Evolutionary conservation across 2,113 vertebrate species (phyloP).

Genomic region (Dissostichus mawsoni): DNA sequence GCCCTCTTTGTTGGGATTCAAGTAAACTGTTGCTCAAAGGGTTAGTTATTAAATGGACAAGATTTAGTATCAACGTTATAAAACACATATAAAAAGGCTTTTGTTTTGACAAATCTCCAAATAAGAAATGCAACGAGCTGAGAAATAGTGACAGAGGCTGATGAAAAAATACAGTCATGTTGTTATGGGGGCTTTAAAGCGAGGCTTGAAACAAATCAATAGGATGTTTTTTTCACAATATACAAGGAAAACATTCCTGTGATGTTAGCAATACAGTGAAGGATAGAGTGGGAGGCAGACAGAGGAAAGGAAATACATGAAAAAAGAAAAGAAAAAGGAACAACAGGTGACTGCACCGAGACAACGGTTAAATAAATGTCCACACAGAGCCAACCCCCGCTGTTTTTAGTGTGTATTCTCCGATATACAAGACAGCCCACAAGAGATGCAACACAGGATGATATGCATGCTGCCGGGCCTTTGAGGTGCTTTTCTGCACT

Average conservation of each 20-base stretch:
- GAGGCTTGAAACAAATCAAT: background rate
- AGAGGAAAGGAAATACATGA: background rate
- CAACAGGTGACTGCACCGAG: slow-evolving; percentile 12
- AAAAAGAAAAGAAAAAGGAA: slow-evolving; percentile 12
- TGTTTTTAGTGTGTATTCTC: background rate
- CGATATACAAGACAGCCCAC: background rate
- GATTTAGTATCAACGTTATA: background rate
- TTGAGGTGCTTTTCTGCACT: no score
- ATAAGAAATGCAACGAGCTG: background rate
- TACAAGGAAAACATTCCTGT: slow-evolving; percentile 9
- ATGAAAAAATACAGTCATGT: no score
- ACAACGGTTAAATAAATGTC: slow-evolving; percentile 6
- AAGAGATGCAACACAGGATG: background rate
- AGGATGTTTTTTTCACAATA: background rate
- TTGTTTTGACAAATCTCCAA: background rate
- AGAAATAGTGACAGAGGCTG: background rate
- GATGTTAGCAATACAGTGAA: background rate
- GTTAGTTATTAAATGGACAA: background rate
- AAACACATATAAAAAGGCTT: background rate
- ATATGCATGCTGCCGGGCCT: background rate
- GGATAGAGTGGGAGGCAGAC: background rate
- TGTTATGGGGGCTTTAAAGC: no score
- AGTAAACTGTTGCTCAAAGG: no score
- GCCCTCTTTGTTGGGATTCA: no score
- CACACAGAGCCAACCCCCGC: background rate